These are phyloP conservation scores for Pseudomyrmex gracilis DNA, from an alignment of 1,140 invertebrate species.

Conservation along the genomic window DNA sequence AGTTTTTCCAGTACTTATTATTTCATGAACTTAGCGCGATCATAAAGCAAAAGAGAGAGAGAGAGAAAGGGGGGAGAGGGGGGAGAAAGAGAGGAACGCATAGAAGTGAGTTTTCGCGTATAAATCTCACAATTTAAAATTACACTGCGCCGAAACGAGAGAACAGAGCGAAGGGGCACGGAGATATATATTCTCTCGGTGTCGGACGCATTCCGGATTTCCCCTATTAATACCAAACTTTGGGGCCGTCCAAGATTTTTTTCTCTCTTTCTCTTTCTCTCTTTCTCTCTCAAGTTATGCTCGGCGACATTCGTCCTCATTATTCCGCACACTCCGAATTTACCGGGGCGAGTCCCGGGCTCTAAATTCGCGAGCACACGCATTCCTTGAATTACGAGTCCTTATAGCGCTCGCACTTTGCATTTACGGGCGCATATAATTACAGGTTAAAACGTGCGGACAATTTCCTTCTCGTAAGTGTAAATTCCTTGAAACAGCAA, in stretches of 20 bases:
- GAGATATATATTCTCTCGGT: conserved; percentile 73
- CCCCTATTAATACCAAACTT: conserved; percentile 80
- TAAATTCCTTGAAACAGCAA: conserved; percentile 19
- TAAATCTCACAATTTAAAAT: conserved; percentile 73
- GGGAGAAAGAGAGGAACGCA: not conserved
- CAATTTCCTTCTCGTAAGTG: conserved; percentile 12
- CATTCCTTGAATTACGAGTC: conserved; percentile 43
- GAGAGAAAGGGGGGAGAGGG: not conserved
- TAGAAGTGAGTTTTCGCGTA: conserved; percentile 52
- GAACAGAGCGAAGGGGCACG: conserved; percentile 35
- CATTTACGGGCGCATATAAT: conserved; percentile 41
- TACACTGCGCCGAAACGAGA: conserved; percentile 59
- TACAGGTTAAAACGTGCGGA: conserved; percentile 26
- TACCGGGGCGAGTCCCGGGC: conserved; percentile 34
- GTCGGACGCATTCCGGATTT: conserved; percentile 76
- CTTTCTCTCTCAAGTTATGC: conserved; percentile 41
- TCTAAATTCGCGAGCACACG: conserved; percentile 16
- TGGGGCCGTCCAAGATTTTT: conserved; percentile 68
- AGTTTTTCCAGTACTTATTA: conserved; percentile 35
- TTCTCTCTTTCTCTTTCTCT: conserved; percentile 57
- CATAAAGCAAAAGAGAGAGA: conserved; percentile 13
- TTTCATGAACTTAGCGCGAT: conserved; percentile 41
- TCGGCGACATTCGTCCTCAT: conserved; percentile 53
- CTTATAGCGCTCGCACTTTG: conserved; percentile 47
- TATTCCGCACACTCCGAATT: conserved; percentile 49